A percentile compares a stretch with the other conserved stretches of the same genome.
These are phyloP conservation scores for Temnothorax longispinosus DNA, from an alignment of 1,140 invertebrate genomes.

Conservation along the genomic window DNA sequence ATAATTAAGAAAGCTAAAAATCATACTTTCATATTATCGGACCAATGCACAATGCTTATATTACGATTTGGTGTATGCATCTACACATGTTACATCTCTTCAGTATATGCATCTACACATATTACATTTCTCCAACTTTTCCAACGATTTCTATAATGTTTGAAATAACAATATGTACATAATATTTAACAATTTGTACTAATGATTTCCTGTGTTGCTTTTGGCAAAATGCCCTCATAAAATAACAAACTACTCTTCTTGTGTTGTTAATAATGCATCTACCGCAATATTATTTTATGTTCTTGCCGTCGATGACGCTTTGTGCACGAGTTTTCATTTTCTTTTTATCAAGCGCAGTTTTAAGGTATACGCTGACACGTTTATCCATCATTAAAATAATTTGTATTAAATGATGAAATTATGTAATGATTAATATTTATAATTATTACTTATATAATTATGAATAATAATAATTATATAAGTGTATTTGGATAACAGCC, in stretches of 20 bases:
- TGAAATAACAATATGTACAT: constrained; percentile 70
- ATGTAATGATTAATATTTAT: constrained; percentile 29
- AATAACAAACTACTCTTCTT: constrained; percentile 40
- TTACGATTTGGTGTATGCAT: constrained; percentile 23
- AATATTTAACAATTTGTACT: constrained; percentile 73
- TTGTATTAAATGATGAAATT: constrained; percentile 41
- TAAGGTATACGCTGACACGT: not conserved
- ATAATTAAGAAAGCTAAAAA: not conserved
- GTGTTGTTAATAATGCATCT: constrained; percentile 28
- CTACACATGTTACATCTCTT: constrained; percentile 12
- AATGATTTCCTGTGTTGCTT: constrained; percentile 31
- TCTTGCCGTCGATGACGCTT: constrained; percentile 6
- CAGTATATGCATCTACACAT: not conserved
- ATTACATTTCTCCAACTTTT: constrained; percentile 52
- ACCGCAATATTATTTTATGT: constrained; percentile 20
- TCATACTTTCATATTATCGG: constrained; percentile 21
- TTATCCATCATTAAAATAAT: constrained; percentile 22
- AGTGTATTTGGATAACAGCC: not conserved
- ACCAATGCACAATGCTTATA: constrained; percentile 1
- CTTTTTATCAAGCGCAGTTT: not conserved
- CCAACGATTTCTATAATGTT: constrained; percentile 65
- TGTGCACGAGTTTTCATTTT: constrained; percentile 10
- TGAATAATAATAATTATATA: constrained; percentile 19
- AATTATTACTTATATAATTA: constrained; percentile 35
- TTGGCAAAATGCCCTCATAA: constrained; percentile 36